A percentile compares a stretch with the other conserved stretches of the same genome.
phyloP scores from a whole-genome alignment of 2,797 vertebrate genomes.

The Eptatretus atami region DNA sequence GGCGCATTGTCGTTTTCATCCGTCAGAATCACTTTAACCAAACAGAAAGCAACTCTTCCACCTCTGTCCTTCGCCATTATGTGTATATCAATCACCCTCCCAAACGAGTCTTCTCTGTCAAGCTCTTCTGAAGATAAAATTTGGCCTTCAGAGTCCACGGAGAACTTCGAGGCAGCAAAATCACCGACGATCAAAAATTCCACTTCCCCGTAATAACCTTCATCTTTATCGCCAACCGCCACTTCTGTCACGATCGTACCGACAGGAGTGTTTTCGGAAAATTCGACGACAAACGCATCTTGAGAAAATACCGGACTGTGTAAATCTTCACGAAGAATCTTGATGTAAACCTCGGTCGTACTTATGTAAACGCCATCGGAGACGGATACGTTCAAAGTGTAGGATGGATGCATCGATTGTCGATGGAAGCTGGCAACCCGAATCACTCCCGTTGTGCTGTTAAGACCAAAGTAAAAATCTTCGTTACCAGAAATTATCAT shows the following conservation, averaged over 20 bases:
- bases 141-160: conserved; percentile 40
- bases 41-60: conserved; percentile 43
- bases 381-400: conserved; percentile 67
- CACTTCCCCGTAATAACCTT: conserved; percentile 37
- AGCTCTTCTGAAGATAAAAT: conserved; percentile 48
- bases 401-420: conserved; percentile 46
- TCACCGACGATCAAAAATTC: conserved; percentile 52
- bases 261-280: conserved; percentile 42
- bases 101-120: conserved; percentile 40
- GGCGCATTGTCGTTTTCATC: conserved; percentile 82
- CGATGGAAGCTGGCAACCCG: conserved; percentile 47
- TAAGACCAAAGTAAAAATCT: conserved; percentile 46
- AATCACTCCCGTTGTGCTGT: conserved; percentile 41
- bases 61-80: conserved; percentile 49
- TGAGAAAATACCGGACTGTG: conserved; percentile 52
- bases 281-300: conserved; percentile 41
- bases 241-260: conserved; percentile 49
- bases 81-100: conserved; percentile 32
- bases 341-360: conserved; percentile 67
- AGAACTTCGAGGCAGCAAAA: conserved; percentile 45
- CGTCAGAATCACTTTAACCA: conserved; percentile 34
- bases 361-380: conserved; percentile 77
- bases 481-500: conserved; percentile 77
- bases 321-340: conserved; percentile 45
- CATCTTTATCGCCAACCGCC: conserved; percentile 52